A percentile compares a stretch with the other conserved stretches of the same genome.
phyloP scores from a whole-genome alignment of 2,113 vertebrate genomes.

The Otus sunia region DNA sequence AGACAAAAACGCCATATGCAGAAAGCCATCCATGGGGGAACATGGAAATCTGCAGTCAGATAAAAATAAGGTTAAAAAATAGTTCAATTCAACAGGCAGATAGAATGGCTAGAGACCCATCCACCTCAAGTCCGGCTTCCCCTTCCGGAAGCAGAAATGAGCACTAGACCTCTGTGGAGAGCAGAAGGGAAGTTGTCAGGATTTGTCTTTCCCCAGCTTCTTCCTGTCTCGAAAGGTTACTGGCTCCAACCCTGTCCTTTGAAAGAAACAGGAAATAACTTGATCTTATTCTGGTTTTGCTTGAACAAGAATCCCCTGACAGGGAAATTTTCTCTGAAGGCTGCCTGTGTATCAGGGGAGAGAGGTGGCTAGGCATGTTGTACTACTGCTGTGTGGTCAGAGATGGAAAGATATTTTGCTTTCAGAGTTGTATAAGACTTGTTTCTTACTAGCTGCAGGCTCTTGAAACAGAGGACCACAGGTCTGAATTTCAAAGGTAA shows the following conservation, averaged over 20 bases:
- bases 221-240: conserved; percentile 48
- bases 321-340: conserved; percentile 15
- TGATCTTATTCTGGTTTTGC: conserved; percentile 3
- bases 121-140: neutral
- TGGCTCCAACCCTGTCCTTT: conserved; percentile 11
- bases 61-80: neutral
- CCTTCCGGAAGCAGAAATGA: neutral
- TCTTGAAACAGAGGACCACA: neutral
- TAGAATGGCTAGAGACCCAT: neutral
- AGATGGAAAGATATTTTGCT: neutral
- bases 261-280: conserved; percentile 56
- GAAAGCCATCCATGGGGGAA: neutral
- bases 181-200: conserved; percentile 20
- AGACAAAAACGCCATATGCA: neutral
- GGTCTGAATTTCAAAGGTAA: conserved; percentile 10
- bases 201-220: conserved; percentile 17
- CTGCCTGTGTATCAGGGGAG: neutral
- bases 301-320: neutral
- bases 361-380: neutral
- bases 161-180: neutral
- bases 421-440: neutral
- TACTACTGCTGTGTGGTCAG: neutral
- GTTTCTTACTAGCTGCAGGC: neutral
- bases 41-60: neutral
- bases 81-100: neutral